Percentiles rank a stretch among this genome's conserved stretches.
Evolutionary conservation across 1,140 invertebrate genomes (phyloP).

Genomic region (Procambarus clarkii): DNA sequence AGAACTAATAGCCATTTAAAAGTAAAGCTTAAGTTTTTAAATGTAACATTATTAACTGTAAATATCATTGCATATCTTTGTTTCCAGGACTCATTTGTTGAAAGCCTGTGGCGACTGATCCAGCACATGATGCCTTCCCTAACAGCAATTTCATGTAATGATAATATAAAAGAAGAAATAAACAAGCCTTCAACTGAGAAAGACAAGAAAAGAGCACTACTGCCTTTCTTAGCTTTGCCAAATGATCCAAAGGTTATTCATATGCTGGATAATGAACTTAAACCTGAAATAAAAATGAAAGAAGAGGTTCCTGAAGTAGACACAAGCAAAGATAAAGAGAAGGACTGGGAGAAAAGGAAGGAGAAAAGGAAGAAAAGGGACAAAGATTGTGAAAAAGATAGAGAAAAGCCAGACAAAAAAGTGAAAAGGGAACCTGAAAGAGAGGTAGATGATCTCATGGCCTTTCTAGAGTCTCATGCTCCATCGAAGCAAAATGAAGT

Average conservation of each 20-base stretch:
- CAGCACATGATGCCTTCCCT: slow-evolving; percentile 91
- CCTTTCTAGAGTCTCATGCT: slow-evolving; percentile 90
- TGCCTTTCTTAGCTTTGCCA: slow-evolving; percentile 92
- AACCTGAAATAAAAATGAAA: slow-evolving; percentile 69
- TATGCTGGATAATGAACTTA: slow-evolving; percentile 73
- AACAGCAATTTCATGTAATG: slow-evolving; percentile 64
- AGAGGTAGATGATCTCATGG: slow-evolving; percentile 89
- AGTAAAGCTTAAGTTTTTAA: no score
- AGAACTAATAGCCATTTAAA: no score
- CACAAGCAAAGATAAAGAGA: slow-evolving; percentile 66
- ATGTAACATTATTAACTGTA: no score
- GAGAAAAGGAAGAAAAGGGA: slow-evolving; percentile 74
- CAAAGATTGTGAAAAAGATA: slow-evolving; percentile 74
- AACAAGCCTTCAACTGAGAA: slow-evolving; percentile 75
- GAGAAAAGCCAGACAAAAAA: slow-evolving; percentile 37
- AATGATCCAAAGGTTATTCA: slow-evolving; percentile 82
- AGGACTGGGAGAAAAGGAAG: slow-evolving; percentile 75
- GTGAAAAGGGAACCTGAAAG: slow-evolving; percentile 77
- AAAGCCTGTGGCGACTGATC: slow-evolving; percentile 94
- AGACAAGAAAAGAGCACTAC: slow-evolving; percentile 84
- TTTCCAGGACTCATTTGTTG: slow-evolving; percentile 89
- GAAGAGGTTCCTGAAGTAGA: slow-evolving; percentile 73
- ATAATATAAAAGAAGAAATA: slow-evolving; percentile 71
- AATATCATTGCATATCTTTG: not conserved
- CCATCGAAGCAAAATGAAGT: slow-evolving; percentile 77